phyloP scores from a whole-genome alignment of 2,797 vertebrate genomes.

The Phaenicophaeus curvirostris region DNA sequence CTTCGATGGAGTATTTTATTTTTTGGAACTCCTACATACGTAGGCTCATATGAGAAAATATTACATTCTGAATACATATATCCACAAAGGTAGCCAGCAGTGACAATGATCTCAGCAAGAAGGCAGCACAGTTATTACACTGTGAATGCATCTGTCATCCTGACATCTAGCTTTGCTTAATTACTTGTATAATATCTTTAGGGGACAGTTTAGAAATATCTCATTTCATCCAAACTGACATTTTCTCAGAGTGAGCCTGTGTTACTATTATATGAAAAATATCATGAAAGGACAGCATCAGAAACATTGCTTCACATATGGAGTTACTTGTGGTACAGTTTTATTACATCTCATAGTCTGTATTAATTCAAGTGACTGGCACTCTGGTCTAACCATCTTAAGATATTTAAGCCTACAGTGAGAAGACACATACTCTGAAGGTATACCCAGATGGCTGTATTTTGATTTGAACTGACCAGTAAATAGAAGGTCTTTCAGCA shows the following conservation, averaged over 20 bases:
- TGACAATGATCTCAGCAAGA: neutral
- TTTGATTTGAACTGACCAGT: neutral
- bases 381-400: neutral
- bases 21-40: neutral
- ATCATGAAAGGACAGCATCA: neutral
- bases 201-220: neutral
- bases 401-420: neutral
- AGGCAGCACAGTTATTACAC: neutral
- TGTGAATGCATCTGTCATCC: neutral
- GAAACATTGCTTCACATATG: neutral
- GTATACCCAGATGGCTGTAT: neutral
- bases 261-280: neutral
- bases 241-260: neutral
- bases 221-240: neutral
- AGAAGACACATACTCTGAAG: neutral
- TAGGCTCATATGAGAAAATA: neutral
- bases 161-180: neutral
- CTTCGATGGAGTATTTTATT: neutral
- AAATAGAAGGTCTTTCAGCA: neutral
- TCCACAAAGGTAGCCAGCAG: neutral
- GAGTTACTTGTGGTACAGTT: neutral
- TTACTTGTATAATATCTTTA: neutral
- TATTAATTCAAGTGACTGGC: neutral
- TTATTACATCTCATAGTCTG: neutral
- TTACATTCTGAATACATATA: neutral